Conservation (phyloP, 2,113 vertebrate species). For the Oenanthe oenanthe region DNA sequence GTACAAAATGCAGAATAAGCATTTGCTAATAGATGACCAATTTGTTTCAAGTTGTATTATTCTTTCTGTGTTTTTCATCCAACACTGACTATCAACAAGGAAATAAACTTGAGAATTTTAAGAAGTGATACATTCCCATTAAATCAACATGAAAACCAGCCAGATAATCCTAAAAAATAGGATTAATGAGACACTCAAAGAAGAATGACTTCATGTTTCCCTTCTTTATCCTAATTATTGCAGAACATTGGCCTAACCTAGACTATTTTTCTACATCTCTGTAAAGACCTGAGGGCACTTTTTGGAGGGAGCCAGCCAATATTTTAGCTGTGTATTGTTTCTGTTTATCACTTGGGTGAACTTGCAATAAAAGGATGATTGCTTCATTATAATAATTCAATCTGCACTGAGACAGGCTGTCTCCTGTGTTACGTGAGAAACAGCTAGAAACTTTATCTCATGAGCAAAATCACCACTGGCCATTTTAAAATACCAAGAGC, state of each 20-base stretch:
- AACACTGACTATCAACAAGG: not conserved
- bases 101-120: not conserved
- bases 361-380: not conserved
- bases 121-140: not conserved
- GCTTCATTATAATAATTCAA: conserved; percentile 22
- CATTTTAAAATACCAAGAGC: conserved; percentile 17
- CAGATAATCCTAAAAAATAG: not conserved
- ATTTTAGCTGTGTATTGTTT: not conserved
- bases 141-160: not conserved
- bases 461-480: conserved; percentile 10
- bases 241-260: not conserved
- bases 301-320: not conserved
- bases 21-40: not conserved
- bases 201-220: not conserved
- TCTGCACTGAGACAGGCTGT: conserved; percentile 36
- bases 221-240: not conserved
- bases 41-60: not conserved
- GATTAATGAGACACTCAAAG: not conserved
- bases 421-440: conserved; percentile 15
- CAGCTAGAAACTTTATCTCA: conserved; percentile 20
- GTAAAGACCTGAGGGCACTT: not conserved
- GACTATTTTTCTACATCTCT: not conserved
- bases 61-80: not conserved
- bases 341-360: conserved; percentile 38
- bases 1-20: not conserved